Evolutionary conservation across 2,888 invertebrate species (phyloP).

Genomic region (Tipula confusa): DNA sequence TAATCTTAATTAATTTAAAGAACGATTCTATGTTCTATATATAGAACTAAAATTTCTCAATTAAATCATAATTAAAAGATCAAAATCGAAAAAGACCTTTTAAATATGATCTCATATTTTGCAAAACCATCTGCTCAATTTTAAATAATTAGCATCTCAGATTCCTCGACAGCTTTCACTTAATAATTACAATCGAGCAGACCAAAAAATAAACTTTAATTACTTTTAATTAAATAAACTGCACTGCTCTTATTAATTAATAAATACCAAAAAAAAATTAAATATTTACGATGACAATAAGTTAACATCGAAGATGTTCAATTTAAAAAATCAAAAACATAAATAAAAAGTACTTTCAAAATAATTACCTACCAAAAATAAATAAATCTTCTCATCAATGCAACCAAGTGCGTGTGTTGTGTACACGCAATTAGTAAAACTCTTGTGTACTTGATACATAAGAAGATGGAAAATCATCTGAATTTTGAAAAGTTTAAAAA

Average conservation of each 20-base stretch:
- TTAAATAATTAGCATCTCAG: no score
- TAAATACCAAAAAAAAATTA: no score
- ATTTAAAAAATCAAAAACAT: not conserved
- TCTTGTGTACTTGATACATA: not conserved
- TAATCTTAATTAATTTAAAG: no score
- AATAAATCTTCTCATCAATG: not conserved
- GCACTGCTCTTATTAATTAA: not conserved
- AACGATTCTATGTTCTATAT: no score
- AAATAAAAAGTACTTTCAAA: not conserved
- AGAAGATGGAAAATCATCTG: not conserved
- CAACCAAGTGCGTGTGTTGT: not conserved
- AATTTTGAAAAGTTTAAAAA: not conserved
- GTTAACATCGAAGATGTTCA: not conserved
- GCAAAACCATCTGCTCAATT: no score
- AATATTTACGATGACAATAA: not conserved
- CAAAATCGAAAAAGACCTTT: no score
- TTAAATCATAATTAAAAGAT: no score
- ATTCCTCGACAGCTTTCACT: not conserved
- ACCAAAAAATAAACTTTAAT: not conserved
- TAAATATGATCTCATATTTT: no score
- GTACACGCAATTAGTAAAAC: not conserved
- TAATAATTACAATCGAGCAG: not conserved
- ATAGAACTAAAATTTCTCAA: no score
- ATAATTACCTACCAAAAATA: not conserved
- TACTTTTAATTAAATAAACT: not conserved